Percentiles rank a stretch among this genome's conserved stretches.
These are phyloP conservation scores for Melangyna quadrimaculata DNA, from an alignment of 2,888 invertebrate species.

Conservation along the genomic window DNA sequence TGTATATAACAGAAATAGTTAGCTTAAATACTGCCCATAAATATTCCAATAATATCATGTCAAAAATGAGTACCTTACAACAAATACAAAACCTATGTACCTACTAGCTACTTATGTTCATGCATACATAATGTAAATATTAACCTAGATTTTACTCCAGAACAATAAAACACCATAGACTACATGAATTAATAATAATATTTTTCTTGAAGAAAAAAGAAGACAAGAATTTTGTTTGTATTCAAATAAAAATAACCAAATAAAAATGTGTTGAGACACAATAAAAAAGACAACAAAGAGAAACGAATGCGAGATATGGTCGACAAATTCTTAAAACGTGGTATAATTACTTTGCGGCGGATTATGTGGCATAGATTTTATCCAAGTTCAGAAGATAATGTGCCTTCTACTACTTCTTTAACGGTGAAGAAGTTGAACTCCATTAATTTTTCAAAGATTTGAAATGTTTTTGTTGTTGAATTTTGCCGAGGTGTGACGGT, in stretches of 20 bases:
- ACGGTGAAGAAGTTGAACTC: slow-evolving; percentile 45
- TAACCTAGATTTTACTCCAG: background rate
- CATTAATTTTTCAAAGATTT: slow-evolving; percentile 36
- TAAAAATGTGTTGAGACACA: background rate
- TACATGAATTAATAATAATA: background rate
- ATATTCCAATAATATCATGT: too few species aligned
- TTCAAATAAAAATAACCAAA: background rate
- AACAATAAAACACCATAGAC: background rate
- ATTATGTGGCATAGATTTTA: slow-evolving; percentile 28
- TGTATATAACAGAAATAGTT: too few species aligned
- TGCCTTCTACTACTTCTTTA: background rate
- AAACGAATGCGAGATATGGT: slow-evolving; percentile 60
- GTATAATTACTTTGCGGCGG: slow-evolving; percentile 32
- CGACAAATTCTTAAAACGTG: slow-evolving; percentile 41
- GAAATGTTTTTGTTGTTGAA: slow-evolving; percentile 46
- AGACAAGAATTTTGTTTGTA: background rate
- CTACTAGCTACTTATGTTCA: too few species aligned
- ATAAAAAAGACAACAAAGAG: slow-evolving; percentile 7
- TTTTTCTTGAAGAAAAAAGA: background rate
- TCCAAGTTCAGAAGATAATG: slow-evolving; percentile 7
- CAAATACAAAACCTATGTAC: too few species aligned
- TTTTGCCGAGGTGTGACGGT: slow-evolving; percentile 61
- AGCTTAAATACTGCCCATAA: too few species aligned
- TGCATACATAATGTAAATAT: background rate
- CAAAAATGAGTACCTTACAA: too few species aligned